phyloP scores from a whole-genome alignment of 2,888 invertebrate species.

The Nebria brevicollis region DNA sequence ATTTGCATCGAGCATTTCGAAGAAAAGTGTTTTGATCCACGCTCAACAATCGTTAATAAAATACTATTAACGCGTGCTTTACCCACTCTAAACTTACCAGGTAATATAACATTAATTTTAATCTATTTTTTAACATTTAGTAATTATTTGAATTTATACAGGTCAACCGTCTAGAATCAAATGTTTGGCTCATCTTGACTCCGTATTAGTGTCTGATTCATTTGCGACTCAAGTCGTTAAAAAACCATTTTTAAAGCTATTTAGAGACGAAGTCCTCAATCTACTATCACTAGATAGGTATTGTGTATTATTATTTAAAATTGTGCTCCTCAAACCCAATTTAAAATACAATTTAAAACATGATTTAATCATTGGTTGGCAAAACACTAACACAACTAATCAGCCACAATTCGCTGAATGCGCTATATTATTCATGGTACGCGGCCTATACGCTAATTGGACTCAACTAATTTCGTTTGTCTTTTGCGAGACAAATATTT shows the following conservation, averaged over 20 bases:
- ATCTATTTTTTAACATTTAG: neutral
- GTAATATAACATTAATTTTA: conserved; percentile 2
- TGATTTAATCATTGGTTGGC: conserved; percentile 33
- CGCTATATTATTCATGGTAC: conserved; percentile 31
- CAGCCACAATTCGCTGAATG: conserved; percentile 18
- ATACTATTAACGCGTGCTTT: conserved; percentile 4
- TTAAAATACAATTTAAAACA: conserved; percentile 16
- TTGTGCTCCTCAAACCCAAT: conserved; percentile 22
- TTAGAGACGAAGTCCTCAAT: conserved; percentile 33
- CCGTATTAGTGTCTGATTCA: neutral
- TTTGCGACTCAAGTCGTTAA: conserved; percentile 2
- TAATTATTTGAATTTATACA: neutral
- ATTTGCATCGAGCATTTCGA: conserved; percentile 35
- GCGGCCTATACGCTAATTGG: conserved; percentile 36
- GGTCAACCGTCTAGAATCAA: conserved; percentile 17
- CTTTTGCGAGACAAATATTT: conserved; percentile 21
- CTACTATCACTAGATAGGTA: conserved; percentile 22
- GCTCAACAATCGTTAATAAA: conserved; percentile 24
- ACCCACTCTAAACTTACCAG: conserved; percentile 34
- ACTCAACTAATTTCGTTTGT: conserved; percentile 34
- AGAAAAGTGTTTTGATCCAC: conserved; percentile 16
- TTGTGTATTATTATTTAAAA: conserved; percentile 35
- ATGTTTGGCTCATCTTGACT: conserved; percentile 20
- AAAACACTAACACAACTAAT: conserved; percentile 11
- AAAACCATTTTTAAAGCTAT: conserved; percentile 21